Conservation (phyloP, 2,888 invertebrate species). For the Aspidapion aeneum region DNA sequence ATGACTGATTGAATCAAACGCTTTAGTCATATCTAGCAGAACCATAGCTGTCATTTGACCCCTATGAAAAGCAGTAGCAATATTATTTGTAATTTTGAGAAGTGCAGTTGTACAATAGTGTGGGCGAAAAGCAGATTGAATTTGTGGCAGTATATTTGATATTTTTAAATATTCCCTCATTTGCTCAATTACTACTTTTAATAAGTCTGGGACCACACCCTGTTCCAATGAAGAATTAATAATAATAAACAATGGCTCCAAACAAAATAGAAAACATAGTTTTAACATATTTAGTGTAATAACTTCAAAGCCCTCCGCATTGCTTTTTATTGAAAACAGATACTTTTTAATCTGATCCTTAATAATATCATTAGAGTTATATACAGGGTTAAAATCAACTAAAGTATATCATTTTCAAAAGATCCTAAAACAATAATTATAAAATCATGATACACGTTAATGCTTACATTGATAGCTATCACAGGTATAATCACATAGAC, state of each 20-base stretch:
- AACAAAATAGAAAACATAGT: not conserved
- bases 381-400: too few relatives aligned
- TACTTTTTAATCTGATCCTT: not conserved
- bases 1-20: too few relatives aligned
- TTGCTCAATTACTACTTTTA: not conserved
- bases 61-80: not conserved
- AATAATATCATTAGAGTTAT: too few relatives aligned
- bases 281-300: not conserved
- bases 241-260: not conserved
- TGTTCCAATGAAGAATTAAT: not conserved
- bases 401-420: too few relatives aligned
- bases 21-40: too few relatives aligned
- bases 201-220: not conserved
- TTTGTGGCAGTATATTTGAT: not conserved
- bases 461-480: too few relatives aligned
- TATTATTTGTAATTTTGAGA: not conserved
- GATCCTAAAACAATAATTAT: too few relatives aligned
- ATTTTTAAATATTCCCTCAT: not conserved
- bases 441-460: too few relatives aligned
- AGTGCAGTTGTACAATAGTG: not conserved
- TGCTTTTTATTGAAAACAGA: not conserved
- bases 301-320: not conserved
- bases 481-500: too few relatives aligned
- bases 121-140: not conserved
- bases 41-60: not conserved